phyloP scores from a whole-genome alignment of 2,113 vertebrate species.

The Poeciliopsis prolifica region DNA sequence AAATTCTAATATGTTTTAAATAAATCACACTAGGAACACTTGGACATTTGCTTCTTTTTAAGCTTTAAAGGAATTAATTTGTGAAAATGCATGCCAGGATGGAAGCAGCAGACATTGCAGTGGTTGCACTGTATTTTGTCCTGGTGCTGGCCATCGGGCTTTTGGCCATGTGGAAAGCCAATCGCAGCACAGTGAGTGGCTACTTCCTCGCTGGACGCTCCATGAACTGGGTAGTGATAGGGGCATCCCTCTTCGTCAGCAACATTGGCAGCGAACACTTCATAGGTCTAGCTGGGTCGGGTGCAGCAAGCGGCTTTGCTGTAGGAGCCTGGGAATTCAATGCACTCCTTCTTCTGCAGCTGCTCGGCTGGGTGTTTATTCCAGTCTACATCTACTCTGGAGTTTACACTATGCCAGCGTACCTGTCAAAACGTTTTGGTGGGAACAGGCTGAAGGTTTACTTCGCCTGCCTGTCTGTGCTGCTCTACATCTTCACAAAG shows the following conservation, averaged over 20 bases:
- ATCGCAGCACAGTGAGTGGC: conserved; percentile 94
- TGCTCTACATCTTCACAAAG: conserved; percentile 98
- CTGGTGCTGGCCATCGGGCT: conserved; percentile 94
- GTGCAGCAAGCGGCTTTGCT: conserved; percentile 96
- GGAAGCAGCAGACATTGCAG: conserved; percentile 93
- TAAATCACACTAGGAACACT: conserved; percentile 2
- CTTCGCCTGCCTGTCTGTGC: conserved; percentile 90
- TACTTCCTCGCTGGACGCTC: conserved; percentile 98
- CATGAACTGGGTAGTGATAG: conserved; percentile 95
- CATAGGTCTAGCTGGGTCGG: conserved; percentile 97
- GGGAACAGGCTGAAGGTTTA: conserved; percentile 95
- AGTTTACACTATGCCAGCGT: conserved; percentile 98
- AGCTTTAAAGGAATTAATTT: background rate
- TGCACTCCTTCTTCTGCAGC: conserved; percentile 95
- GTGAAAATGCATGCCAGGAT: conserved; percentile 87
- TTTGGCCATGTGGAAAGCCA: conserved; percentile 97
- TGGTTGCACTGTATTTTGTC: conserved; percentile 95
- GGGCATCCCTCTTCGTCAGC: conserved; percentile 98
- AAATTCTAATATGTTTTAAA: conserved; percentile 21
- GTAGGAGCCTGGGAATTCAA: conserved; percentile 99
- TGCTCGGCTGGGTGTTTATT: conserved; percentile 98
- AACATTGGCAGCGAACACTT: conserved; percentile 99
- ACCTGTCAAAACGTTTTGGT: conserved; percentile 95
- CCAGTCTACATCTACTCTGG: conserved; percentile 97
- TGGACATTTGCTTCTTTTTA: conserved; percentile 13